A percentile compares a stretch with the other conserved stretches of the same genome.
Evolutionary conservation across 2,888 invertebrate genomes (phyloP).

Genomic region (Melanchra persicariae): DNA sequence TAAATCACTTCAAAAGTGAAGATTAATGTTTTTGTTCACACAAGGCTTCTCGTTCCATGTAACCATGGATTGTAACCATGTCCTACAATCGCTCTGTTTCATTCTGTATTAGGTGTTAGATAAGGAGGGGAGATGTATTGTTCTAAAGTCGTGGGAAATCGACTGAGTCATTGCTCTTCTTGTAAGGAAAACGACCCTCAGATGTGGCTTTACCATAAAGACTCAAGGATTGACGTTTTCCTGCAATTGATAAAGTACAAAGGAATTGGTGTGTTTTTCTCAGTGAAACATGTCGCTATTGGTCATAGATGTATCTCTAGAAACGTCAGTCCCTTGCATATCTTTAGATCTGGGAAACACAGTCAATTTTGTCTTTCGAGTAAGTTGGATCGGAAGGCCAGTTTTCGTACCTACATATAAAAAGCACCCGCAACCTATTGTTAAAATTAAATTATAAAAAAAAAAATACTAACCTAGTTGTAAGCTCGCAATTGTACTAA

Average conservation of each 20-base stretch:
- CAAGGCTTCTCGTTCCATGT: conserved; percentile 55
- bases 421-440: too few species aligned
- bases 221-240: conserved; percentile 44
- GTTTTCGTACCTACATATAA: too few species aligned
- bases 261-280: conserved; percentile 25
- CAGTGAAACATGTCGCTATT: not conserved
- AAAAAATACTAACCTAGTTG: too few species aligned
- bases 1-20: conserved; percentile 50
- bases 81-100: conserved; percentile 58
- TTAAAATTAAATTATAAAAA: too few species aligned
- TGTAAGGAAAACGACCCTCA: conserved; percentile 66
- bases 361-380: not conserved
- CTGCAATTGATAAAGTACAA: conserved; percentile 40
- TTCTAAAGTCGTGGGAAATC: conserved; percentile 79
- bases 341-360: too few species aligned
- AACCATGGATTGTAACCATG: conserved; percentile 22
- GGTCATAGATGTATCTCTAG: not conserved
- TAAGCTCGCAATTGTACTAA: too few species aligned
- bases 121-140: conserved; percentile 71
- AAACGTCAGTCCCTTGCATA: too few species aligned
- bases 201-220: conserved; percentile 18
- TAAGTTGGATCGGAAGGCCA: too few species aligned
- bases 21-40: conserved; percentile 46
- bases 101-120: conserved; percentile 55
- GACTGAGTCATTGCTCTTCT: conserved; percentile 76